Base-by-base conservation (phyloP, 2,888 invertebrate species). In the Sesia apiformis region DNA sequence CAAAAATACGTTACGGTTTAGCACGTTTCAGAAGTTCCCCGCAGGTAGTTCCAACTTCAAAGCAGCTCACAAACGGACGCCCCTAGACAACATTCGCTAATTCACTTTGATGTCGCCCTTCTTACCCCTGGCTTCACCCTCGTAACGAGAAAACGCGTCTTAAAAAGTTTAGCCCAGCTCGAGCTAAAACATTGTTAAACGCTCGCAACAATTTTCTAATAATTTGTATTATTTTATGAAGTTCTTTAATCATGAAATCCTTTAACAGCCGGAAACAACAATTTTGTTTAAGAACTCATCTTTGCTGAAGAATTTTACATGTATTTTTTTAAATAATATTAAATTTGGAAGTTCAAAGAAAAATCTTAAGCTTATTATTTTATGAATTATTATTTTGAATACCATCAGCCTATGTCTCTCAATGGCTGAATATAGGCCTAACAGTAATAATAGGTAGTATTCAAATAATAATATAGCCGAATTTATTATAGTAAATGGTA, bases 41-140 rank as follows among this genome's bases (percentile, higher is more conserved):
- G 77, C 79, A 81, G 85, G 82, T 83, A 78, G 76, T 76, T 39
- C 70, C 68, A 76, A 84, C 84, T 82, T 87, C 87, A 89, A 88
- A 89, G 86, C 81, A 74, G 82, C 81, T 84, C 79, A 86, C 84
- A 83, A 83, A 76, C 84, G 84, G 84, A 85, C 85, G 82, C 88
- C 86, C 86, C 81, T 78, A 86, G 85, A 87, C 86, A 88, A 87
- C 87, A 85, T 84, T 86, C 83, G 84, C 81, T 89, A 88, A 89
- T 88, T 89, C 86, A 80, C 88, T 89, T 89, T 89, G 87, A 89
- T 87, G 84, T 87, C 74, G 69, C 76, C 80, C 81, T 76, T 71
- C 72, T n/a, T 40, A 40, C 63, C 67, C 63, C 72, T 69, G 68
- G 69, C 57, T 50, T 6, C 8, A 41, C 58, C 57, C 57, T 63